These are phyloP conservation scores for Papilio polytes DNA, from an alignment of 1,140 invertebrate species.

Conservation along the genomic window DNA sequence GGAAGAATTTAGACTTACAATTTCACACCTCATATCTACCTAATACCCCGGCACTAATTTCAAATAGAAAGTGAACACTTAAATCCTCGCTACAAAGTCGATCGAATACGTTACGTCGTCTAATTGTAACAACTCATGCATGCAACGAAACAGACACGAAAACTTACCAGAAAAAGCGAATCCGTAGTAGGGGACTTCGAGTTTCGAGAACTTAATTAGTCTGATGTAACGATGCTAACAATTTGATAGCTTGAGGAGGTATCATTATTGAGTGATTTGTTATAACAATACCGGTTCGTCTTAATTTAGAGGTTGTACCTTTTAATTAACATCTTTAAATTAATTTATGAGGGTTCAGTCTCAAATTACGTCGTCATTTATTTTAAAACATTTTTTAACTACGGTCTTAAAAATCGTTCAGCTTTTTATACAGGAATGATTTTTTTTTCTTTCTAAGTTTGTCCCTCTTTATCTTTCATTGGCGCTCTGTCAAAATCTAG, in stretches of 20 bases:
- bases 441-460: too few species aligned
- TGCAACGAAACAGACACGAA: slow-evolving; percentile 44
- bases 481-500: too few species aligned
- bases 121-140: slow-evolving; percentile 50
- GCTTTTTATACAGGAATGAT: too few species aligned
- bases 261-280: background rate
- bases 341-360: background rate
- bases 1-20: slow-evolving; percentile 20
- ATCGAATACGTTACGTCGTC: slow-evolving; percentile 46
- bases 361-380: background rate
- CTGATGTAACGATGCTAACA: slow-evolving; percentile 23
- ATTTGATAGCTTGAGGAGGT: slow-evolving; percentile 6
- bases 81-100: slow-evolving; percentile 37
- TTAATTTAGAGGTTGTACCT: background rate
- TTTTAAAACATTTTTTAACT: background rate
- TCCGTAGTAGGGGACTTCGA: slow-evolving; percentile 13
- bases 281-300: slow-evolving; percentile 1
- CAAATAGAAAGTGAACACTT: slow-evolving; percentile 48
- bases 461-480: too few species aligned
- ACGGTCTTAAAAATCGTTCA: too few species aligned
- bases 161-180: slow-evolving; percentile 46
- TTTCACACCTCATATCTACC: slow-evolving; percentile 25
- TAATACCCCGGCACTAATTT: slow-evolving; percentile 33
- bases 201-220: slow-evolving; percentile 41
- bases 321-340: background rate